Conservation (phyloP, 2,113 vertebrate genomes). For the Oncorhynchus mykiss region DNA sequence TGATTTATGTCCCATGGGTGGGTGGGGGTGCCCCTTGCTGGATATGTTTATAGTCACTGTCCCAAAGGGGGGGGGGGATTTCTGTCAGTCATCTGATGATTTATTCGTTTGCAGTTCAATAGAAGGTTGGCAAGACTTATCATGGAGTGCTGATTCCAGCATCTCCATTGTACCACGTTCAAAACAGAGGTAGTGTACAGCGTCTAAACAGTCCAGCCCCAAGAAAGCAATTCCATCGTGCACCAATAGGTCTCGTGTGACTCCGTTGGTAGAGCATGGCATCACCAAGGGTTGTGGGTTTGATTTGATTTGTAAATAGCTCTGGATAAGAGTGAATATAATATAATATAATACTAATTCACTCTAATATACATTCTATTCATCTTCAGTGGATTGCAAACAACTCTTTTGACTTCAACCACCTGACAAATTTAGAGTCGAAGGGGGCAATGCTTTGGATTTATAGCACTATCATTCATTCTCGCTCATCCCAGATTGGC, state of each 20-base stretch:
- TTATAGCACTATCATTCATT: conserved; percentile 74
- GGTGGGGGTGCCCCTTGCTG: conserved; percentile 18
- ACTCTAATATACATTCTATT: too few relatives aligned
- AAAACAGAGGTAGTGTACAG: too few relatives aligned
- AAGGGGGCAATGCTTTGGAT: conserved; percentile 61
- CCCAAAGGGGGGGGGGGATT: background rate
- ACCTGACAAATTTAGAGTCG: conserved; percentile 22
- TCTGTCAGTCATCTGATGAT: background rate
- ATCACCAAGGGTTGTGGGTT: too few relatives aligned
- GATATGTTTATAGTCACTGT: conserved; percentile 14
- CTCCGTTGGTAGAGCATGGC: too few relatives aligned
- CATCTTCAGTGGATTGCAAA: too few relatives aligned
- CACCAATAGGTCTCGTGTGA: conserved; percentile 31
- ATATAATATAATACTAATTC: too few relatives aligned
- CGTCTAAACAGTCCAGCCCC: background rate
- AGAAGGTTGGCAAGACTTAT: background rate
- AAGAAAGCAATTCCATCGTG: background rate
- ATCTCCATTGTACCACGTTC: too few relatives aligned
- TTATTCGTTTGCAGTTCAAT: background rate
- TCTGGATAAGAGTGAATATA: conserved; percentile 20
- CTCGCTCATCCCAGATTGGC: conserved; percentile 61
- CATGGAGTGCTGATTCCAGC: too few relatives aligned
- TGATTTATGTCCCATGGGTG: conserved; percentile 53
- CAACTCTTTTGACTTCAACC: too few relatives aligned
- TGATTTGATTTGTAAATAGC: too few relatives aligned